phyloP scores from a whole-genome alignment of 1,140 invertebrate species.

The Phymorhynchus buccinoides region DNA sequence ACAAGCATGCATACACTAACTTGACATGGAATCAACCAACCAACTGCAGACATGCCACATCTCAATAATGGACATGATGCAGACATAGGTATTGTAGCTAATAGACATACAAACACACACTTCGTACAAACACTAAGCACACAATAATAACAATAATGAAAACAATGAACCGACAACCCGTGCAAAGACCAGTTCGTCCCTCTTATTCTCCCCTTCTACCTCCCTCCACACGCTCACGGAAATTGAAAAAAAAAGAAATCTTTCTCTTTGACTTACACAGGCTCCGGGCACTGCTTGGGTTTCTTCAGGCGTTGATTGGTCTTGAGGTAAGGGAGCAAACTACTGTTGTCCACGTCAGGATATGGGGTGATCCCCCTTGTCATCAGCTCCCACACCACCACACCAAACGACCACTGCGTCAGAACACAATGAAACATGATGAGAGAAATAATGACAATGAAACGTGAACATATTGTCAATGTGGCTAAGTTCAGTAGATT shows the following conservation, averaged over 20 bases:
- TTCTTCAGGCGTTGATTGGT: conserved; percentile 64
- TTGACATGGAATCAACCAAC: too few relatives aligned
- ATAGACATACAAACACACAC: too few relatives aligned
- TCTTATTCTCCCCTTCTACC: neutral
- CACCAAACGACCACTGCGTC: conserved; percentile 71
- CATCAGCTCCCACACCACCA: conserved; percentile 72
- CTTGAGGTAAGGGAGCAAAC: conserved; percentile 56
- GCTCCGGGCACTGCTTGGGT: conserved; percentile 65
- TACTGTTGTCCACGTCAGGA: conserved; percentile 63
- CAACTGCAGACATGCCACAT: too few relatives aligned
- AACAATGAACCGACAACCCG: neutral
- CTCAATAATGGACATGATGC: too few relatives aligned
- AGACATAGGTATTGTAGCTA: too few relatives aligned
- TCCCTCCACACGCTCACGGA: neutral
- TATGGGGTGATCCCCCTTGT: conserved; percentile 72
- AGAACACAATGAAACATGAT: too few relatives aligned
- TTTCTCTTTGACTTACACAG: conserved; percentile 57
- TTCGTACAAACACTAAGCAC: neutral
- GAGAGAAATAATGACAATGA: too few relatives aligned
- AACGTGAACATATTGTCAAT: too few relatives aligned
- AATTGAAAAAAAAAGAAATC: neutral
- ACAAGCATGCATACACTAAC: too few relatives aligned
- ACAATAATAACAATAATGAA: neutral
- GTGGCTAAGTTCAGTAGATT: too few relatives aligned
- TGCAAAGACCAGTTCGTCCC: neutral